Percentiles rank a stretch among this genome's conserved stretches.
Conservation (phyloP, 2,113 vertebrate genomes). For the Hirundichthys speculiger region DNA sequence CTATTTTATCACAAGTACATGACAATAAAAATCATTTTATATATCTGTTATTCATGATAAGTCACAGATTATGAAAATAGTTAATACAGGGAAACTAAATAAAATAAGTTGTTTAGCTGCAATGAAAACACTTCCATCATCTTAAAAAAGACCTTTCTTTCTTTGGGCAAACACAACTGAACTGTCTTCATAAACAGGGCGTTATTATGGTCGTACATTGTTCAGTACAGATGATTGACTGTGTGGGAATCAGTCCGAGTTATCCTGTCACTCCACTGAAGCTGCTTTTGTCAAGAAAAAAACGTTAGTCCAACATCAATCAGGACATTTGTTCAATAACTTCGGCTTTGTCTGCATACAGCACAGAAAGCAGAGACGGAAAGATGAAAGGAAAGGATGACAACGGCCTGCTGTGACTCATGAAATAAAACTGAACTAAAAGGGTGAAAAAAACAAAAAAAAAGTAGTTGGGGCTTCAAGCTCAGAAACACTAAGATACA, state of each 20-base stretch:
- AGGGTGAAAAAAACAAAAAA: constrained; percentile 21
- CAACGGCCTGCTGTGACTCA: constrained; percentile 59
- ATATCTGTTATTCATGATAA: constrained; percentile 34
- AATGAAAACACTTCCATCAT: constrained; percentile 16
- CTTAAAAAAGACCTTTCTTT: constrained; percentile 4
- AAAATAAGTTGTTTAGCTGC: constrained; percentile 1
- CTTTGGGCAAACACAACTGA: constrained; percentile 14
- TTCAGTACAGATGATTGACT: constrained; percentile 43
- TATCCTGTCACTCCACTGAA: constrained; percentile 56
- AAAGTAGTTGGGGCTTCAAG: constrained; percentile 29
- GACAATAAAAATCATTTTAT: constrained; percentile 14
- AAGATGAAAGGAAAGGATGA: constrained; percentile 55
- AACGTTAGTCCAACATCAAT: constrained; percentile 63
- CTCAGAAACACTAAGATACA: constrained; percentile 46
- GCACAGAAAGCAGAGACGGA: constrained; percentile 54
- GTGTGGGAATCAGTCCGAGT: constrained; percentile 33
- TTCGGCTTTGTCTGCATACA: constrained; percentile 41
- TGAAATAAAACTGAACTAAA: constrained; percentile 48
- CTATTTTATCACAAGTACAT: constrained; percentile 12
- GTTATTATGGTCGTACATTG: constrained; percentile 18
- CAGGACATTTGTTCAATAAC: constrained; percentile 53
- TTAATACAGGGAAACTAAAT: constrained; percentile 5
- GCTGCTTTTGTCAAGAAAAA: constrained; percentile 40
- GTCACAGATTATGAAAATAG: background rate
- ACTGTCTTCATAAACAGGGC: constrained; percentile 21